Conservation (phyloP, 2,113 vertebrate genomes). For the Ammodytes dubius region DNA sequence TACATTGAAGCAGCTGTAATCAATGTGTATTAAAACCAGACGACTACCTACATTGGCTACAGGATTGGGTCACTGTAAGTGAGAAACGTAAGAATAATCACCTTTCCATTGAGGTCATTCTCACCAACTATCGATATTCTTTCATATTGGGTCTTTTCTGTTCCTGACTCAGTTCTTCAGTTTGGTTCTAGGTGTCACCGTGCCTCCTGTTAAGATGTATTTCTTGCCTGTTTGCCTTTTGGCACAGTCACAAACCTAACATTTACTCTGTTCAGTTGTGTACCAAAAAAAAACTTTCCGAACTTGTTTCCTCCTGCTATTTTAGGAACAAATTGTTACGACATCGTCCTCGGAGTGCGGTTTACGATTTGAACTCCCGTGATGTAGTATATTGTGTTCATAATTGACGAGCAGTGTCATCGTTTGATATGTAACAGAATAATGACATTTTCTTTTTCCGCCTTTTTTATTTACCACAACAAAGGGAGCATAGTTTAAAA, state of each 20-base stretch:
- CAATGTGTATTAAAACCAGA: background rate
- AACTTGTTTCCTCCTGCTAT: slow-evolving; percentile 42
- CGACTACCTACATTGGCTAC: too few relatives aligned
- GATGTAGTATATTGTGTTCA: slow-evolving; percentile 19
- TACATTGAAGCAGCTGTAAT: background rate
- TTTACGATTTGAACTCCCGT: slow-evolving; percentile 10
- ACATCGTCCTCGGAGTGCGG: slow-evolving; percentile 19
- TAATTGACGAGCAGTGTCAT: slow-evolving; percentile 14
- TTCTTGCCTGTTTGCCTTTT: slow-evolving; percentile 30
- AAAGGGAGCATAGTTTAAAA: slow-evolving; percentile 4
- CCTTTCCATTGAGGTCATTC: background rate
- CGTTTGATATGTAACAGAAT: background rate
- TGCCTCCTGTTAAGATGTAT: background rate
- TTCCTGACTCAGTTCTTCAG: background rate
- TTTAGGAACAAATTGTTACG: slow-evolving; percentile 41
- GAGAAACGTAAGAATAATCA: background rate
- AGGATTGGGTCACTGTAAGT: too few relatives aligned
- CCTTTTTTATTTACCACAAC: background rate
- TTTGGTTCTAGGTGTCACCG: background rate
- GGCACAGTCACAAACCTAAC: slow-evolving; percentile 16
- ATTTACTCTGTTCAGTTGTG: slow-evolving; percentile 8
- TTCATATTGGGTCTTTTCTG: background rate
- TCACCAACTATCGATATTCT: background rate
- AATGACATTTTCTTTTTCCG: slow-evolving; percentile 12
- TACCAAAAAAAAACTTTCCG: slow-evolving; percentile 21